These are phyloP conservation scores for Pontoporia blainvillei DNA, from an alignment of 2,113 vertebrate species.

Conservation along the genomic window DNA sequence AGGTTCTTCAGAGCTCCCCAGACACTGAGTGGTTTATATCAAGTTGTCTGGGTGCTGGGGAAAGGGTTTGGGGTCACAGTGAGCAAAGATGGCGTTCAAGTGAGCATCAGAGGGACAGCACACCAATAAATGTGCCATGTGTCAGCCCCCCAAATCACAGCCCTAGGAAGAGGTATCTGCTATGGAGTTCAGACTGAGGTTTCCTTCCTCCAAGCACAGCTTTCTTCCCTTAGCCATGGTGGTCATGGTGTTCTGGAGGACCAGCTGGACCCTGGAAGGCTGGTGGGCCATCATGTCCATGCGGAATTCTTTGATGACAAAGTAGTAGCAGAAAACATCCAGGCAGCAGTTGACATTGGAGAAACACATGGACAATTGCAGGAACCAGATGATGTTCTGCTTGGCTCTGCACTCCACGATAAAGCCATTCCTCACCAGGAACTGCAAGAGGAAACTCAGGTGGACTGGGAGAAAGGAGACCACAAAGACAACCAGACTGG, in stretches of 20 bases:
- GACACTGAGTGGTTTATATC: no score
- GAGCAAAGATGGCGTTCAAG: not conserved
- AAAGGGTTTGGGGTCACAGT: not conserved
- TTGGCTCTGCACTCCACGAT: constrained; percentile 80
- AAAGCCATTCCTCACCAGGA: constrained; percentile 83
- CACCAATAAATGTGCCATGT: accelerated
- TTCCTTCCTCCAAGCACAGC: not conserved
- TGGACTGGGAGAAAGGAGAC: constrained; percentile 91
- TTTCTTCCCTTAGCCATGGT: not conserved
- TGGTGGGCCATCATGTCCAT: not conserved
- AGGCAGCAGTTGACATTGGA: constrained; percentile 93
- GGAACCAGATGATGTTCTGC: constrained; percentile 85
- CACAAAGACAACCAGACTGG: constrained; percentile 88
- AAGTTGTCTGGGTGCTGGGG: not conserved
- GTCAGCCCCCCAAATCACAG: not conserved
- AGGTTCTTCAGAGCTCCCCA: not conserved
- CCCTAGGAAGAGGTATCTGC: not conserved
- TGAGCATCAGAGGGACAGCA: not conserved
- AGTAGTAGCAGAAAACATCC: constrained; percentile 93
- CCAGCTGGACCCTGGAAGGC: not conserved
- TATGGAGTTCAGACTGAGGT: not conserved
- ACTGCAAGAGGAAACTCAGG: constrained; percentile 88
- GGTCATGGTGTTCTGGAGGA: not conserved
- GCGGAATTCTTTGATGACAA: constrained; percentile 85
- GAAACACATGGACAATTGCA: constrained; percentile 87